Base-by-base conservation (phyloP, 2,888 invertebrate genomes). In the Helicoverpa assulta region DNA sequence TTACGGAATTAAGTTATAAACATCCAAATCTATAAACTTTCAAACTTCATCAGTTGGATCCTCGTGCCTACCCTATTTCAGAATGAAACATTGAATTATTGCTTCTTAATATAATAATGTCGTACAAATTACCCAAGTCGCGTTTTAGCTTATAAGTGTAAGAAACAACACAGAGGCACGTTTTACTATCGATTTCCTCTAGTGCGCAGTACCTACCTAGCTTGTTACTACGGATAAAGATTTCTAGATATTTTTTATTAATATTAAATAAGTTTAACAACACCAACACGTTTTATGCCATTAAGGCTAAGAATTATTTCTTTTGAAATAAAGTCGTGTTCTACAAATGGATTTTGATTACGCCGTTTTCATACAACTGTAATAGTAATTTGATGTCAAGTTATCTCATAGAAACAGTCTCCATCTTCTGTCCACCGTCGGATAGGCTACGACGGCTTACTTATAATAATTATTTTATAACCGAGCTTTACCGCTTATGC, bases 391-490 rank as follows among this genome's bases (percentile, higher is more conserved):
- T n/a, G n/a, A 47, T 47, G 1, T n/a, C n/a, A n/a, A n/a, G 47
- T 47, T n/a, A 47, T 47, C 47, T 53, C 14, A 64, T 56, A 60
- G 40, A 65, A 54, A 57, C 33, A 70, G 54, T 37, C 16, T 0
- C 10, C 8, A 4, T 67, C 21, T 72, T 62, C 54, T 59, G 52
- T 21, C 55, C 61, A 50, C 47, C 56, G 33, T 43, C 29, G 43
- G 12, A 10, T 60, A 64, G 60, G 18, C 61, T 61, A 66, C 59
- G 59, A 72, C 60, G 21, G 67, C 72, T 76, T 63, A 60, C 77
- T 67, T 77, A 63, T 72, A 65, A 64, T 76, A 72, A 76, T 76
- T 76, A 76, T 76, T 76, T 76, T 77, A 76, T 72, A 67, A 76
- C 75, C 75, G 59, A 76, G 62, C 77, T 76, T 72, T 67, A 63